Base-by-base conservation (phyloP, 2,113 vertebrate genomes). In the Lycaon pictus region DNA sequence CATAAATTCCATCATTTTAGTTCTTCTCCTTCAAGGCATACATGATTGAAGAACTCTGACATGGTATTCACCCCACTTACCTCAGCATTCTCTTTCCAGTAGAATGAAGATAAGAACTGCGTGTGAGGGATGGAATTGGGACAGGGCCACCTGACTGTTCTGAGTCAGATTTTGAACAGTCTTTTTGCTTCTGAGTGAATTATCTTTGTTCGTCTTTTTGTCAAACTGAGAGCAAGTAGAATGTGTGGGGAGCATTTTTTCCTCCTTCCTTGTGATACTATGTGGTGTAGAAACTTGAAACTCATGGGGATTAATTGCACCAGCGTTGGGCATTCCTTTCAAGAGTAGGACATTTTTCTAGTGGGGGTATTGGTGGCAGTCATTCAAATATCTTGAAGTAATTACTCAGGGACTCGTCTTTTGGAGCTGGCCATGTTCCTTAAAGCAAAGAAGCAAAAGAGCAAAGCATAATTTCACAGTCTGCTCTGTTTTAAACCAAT, bases 271-370 rank as follows among this genome's bases (percentile, higher is more conserved):
- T 29, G 69, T 82, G 48, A 93, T 71, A 76, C 53, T n/a, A 10
- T 20, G 5, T 65, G 6, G 5, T 69, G 0, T 37, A 65, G 92
- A 86, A 86, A 22, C 53, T 86, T 76, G 60, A 95, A 84, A 67
- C 22, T 79, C 35, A 79, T 43, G 22, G 71, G 77, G 63, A 91
- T 95, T 87, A 94, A 94, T 90, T 96, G 22, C 11, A 56, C 80
- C 55, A 2, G 7, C 58, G 11, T 80, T 88, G n/a, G 37, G 51
- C 53, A 94, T 88, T 20, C 29, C 8, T 91, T 97, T 29, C 27
- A 7, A 43, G 63, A 88, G 0, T 86, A 37, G 27, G 29, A 65
- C 15, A n/a, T 62, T 88, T 93, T 91, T 85, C 35, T 35, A 56
- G 25, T 92, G n/a, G 77, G 71, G 71, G 13, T 63, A 17, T 97